Conservation (phyloP, 2,888 invertebrate species). For the Colostygia pectinataria region DNA sequence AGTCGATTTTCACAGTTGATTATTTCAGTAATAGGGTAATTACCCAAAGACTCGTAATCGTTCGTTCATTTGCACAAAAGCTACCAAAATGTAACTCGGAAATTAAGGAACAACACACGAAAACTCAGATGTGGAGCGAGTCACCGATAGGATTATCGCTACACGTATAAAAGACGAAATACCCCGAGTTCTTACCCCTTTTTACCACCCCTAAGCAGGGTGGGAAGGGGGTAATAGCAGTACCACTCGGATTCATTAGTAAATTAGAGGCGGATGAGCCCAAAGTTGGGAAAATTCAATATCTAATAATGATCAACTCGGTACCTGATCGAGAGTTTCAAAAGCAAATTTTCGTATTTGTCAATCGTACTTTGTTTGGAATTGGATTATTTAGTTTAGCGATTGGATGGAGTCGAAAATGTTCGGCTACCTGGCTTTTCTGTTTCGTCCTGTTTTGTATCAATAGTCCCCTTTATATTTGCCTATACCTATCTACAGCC, state of each 20-base stretch:
- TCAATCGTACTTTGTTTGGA: conserved; percentile 74
- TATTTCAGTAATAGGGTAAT: conserved; percentile 22
- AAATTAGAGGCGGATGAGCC: conserved; percentile 84
- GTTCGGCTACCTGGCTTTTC: conserved; percentile 46
- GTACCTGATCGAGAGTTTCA: conserved; percentile 42
- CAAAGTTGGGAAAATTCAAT: conserved; percentile 84
- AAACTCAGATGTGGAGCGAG: conserved; percentile 77
- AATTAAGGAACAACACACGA: conserved; percentile 63
- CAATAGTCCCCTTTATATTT: conserved; percentile 30
- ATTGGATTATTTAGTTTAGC: conserved; percentile 80
- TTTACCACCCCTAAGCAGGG: conserved; percentile 46
- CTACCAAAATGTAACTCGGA: conserved; percentile 22
- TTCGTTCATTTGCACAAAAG: conserved; percentile 18
- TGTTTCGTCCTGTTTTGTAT: conserved; percentile 29
- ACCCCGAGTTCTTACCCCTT: conserved; percentile 78
- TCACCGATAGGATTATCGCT: conserved; percentile 81
- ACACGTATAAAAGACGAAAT: conserved; percentile 82
- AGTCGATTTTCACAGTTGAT: conserved; percentile 15
- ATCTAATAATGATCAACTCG: conserved; percentile 79
- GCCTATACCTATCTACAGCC: conserved; percentile 9
- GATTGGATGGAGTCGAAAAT: conserved; percentile 70
- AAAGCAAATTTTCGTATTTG: conserved; percentile 64
- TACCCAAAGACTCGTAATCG: conserved; percentile 18
- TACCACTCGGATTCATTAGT: conserved; percentile 83
- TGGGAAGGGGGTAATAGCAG: conserved; percentile 69